phyloP scores from a whole-genome alignment of 2,113 vertebrate species.

The Tinamus guttatus region DNA sequence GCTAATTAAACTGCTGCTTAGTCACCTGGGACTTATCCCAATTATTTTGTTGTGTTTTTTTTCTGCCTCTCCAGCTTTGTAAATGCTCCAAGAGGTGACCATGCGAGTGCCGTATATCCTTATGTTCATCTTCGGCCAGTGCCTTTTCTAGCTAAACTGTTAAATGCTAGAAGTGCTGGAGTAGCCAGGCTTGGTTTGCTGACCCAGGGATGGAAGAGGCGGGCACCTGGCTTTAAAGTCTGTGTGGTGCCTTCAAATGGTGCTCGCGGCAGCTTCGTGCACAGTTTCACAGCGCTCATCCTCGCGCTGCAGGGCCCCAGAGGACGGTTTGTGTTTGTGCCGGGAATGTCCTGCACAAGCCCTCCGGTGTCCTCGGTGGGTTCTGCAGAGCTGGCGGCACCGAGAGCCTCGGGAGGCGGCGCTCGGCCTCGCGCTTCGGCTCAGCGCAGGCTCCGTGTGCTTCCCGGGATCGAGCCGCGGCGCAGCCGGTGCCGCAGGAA shows the following conservation, averaged over 20 bases:
- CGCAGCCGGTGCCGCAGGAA: too few species aligned
- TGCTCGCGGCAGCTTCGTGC: neutral
- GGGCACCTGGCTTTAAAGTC: neutral
- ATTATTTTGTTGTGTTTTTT: neutral
- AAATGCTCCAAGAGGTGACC: neutral
- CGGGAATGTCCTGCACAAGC: neutral
- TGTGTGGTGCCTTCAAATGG: neutral
- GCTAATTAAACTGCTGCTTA: neutral
- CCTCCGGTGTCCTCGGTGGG: accelerated
- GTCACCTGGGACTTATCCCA: neutral
- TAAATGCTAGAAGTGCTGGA: accelerated
- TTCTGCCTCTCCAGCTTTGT: neutral
- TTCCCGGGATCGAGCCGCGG: too few species aligned
- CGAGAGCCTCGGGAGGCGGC: neutral
- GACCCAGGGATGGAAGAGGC: accelerated
- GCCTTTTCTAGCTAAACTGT: neutral
- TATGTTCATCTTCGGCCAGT: neutral
- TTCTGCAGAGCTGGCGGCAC: neutral
- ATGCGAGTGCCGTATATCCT: neutral
- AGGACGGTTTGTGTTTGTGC: neutral
- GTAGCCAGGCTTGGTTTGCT: neutral
- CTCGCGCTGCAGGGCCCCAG: neutral
- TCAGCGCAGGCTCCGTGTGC: neutral
- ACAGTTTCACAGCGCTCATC: accelerated
- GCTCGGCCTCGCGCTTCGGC: neutral